Base-by-base conservation (phyloP, 2,888 invertebrate genomes). In the Villa cingulata region DNA sequence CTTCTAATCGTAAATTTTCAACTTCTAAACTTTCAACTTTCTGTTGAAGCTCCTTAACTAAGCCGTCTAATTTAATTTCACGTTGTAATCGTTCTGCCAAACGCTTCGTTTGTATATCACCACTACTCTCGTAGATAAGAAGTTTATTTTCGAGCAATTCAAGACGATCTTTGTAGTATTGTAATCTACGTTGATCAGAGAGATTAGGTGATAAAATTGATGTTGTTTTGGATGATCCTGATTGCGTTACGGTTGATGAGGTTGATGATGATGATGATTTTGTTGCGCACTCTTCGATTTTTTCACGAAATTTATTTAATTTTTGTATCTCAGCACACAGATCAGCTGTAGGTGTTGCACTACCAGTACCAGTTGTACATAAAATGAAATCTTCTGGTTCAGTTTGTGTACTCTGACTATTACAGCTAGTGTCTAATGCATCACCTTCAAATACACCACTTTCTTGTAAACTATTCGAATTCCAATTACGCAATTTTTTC, bases 361-460 rank as follows among this genome's bases (percentile, higher is more conserved):
- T n/a, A n/a, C n/a, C n/a, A 10, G 40, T 9, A n/a, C 44, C 48
- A 6, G 36, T 41, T 2, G 17, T 23, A 12, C 37, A 41, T n/a
- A 38, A 42, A 9, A 27, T 27, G 37, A 58, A 58, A 50, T 76
- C 76, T 57, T 74, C 75, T 36, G 71, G 70, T 47, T 78, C 77
- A 45, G 76, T 78, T 62, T 78, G 76, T 51, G 76, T 76, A 2
- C 20, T 47, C 38, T 53, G 49, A 4, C 49, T 36, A 15, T 32
- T 36, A 37, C 32, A 44, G 17, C 27, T 47, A 27, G 49, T 48
- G 14, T 19, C 41, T 20, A 12, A 37, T 36, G 20, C 16, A 41
- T 55, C 74, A 41, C 72, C 79, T 58, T 81, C 83, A 58, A 47
- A 83, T 54, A 83, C 83, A 23, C 83, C 83, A 58, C 83, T 83